Base-by-base conservation (phyloP, 2,797 vertebrate genomes). In the Chrysocyon brachyurus region DNA sequence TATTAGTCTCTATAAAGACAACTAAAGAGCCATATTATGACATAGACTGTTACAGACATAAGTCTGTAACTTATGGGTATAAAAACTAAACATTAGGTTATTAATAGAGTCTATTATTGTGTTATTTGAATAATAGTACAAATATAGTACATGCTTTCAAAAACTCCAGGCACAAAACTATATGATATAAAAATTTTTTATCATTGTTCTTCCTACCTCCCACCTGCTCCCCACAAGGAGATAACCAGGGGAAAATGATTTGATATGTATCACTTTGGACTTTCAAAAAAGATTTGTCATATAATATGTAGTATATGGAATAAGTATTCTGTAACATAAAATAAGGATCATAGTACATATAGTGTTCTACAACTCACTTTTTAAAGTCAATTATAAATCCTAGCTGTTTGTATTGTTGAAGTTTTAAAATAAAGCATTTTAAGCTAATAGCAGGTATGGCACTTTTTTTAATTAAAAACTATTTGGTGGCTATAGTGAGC, bases 391-490 rank as follows among this genome's bases (percentile, higher is more conserved):
- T 36, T 77, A 3, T 92, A 26, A 52, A 2, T 78, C 21, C 22
- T 56, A 66, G 31, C 63, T 91, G 31, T 68, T 70, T 54, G 9
- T 87, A 31, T 81, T 77, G 28, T 75, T 88, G 46, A 93, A 52
- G 28, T 26, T 90, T 95, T 66, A 87, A 81, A 79, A 66, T 73
- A 36, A 82, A 85, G 61, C 26, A 59, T 91, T 88, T 83, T 77
- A 86, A 70, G 22, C 49, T 36, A 78, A 63, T 10, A 85, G 1
- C n/a, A 87, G 75, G 40, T 56, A 54, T 5, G n/a, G 79, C 61
- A 75, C 49, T 22, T 52, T 56, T 70, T 83, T 92, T 46, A 10
- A 61, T 19, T 68, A 77, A 87, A 89, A 94, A 36, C 8, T 3
- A 22, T 5, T 40, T 31, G 21, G 16, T 89, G n/a, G 19, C 56